These are phyloP conservation scores for Syrphus vitripennis DNA, from an alignment of 2,888 invertebrate genomes.

Conservation along the genomic window DNA sequence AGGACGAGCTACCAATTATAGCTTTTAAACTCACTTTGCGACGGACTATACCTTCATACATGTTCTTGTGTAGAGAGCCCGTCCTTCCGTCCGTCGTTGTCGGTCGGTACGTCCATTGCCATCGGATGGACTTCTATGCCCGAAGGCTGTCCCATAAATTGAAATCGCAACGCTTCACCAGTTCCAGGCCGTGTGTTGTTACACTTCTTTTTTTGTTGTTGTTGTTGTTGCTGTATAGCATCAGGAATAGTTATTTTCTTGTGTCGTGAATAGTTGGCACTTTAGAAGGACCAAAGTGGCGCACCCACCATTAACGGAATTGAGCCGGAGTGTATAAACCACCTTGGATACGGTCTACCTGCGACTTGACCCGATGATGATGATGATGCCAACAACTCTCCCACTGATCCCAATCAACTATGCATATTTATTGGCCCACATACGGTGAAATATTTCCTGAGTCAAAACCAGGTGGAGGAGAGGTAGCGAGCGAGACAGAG, in stretches of 20 bases:
- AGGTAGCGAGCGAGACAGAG: not conserved
- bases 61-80: not conserved
- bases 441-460: constrained; percentile 79
- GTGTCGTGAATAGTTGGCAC: constrained; percentile 68
- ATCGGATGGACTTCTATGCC: constrained; percentile 14
- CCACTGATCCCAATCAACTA: constrained; percentile 72
- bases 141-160: constrained; percentile 72
- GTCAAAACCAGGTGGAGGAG: constrained; percentile 17
- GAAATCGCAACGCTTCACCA: constrained; percentile 69
- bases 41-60: not conserved
- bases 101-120: no score
- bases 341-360: constrained; percentile 71
- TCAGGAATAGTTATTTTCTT: constrained; percentile 16
- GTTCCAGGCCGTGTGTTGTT: constrained; percentile 17
- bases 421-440: constrained; percentile 81
- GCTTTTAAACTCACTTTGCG: constrained; percentile 74
- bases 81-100: no score
- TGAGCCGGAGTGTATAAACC: constrained; percentile 69
- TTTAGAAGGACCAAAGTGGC: constrained; percentile 68
- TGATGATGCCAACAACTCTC: constrained; percentile 68
- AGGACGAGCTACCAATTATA: constrained; percentile 78
- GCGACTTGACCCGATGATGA: constrained; percentile 54
- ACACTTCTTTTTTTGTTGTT: not conserved
- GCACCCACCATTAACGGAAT: constrained; percentile 71
- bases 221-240: not conserved